These are phyloP conservation scores for Eulithis prunata DNA, from an alignment of 2,888 invertebrate species.

Conservation along the genomic window DNA sequence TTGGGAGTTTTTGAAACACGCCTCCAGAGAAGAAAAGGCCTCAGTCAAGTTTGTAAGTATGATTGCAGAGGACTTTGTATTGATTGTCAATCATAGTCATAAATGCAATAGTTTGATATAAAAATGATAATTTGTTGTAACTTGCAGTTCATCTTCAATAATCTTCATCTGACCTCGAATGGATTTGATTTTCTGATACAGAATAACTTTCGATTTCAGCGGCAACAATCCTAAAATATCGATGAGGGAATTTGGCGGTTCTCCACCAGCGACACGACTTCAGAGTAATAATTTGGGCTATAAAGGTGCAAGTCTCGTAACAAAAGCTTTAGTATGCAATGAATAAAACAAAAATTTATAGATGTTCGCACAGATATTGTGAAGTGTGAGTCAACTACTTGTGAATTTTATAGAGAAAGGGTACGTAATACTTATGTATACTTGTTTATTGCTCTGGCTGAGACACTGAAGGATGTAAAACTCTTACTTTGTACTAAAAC, in stretches of 20 bases:
- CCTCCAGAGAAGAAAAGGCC: too few relatives aligned
- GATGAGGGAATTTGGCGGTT: constrained; percentile 51
- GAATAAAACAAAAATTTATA: not conserved
- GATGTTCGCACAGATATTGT: not conserved
- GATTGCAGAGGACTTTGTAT: too few relatives aligned
- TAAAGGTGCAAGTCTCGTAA: not conserved
- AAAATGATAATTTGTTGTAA: too few relatives aligned
- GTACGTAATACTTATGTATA: not conserved
- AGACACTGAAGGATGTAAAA: not conserved
- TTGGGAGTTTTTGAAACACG: too few relatives aligned
- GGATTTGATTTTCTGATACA: constrained; percentile 40
- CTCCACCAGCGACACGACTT: constrained; percentile 47
- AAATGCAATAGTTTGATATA: too few relatives aligned
- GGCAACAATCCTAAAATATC: constrained; percentile 54
- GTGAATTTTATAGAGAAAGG: not conserved
- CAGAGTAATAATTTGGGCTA: constrained; percentile 33
- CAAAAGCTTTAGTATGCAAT: constrained; percentile 4
- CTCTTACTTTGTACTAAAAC: constrained; percentile 4
- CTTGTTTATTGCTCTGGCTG: constrained; percentile 6
- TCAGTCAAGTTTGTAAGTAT: too few relatives aligned
- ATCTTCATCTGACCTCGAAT: constrained; percentile 26
- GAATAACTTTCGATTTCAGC: constrained; percentile 48
- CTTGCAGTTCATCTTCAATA: not conserved
- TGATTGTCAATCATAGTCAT: too few relatives aligned
- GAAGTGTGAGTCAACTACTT: not conserved